These are phyloP conservation scores for Poecilobothrus nobilitatus DNA, from an alignment of 2,888 invertebrate genomes.

Conservation along the genomic window DNA sequence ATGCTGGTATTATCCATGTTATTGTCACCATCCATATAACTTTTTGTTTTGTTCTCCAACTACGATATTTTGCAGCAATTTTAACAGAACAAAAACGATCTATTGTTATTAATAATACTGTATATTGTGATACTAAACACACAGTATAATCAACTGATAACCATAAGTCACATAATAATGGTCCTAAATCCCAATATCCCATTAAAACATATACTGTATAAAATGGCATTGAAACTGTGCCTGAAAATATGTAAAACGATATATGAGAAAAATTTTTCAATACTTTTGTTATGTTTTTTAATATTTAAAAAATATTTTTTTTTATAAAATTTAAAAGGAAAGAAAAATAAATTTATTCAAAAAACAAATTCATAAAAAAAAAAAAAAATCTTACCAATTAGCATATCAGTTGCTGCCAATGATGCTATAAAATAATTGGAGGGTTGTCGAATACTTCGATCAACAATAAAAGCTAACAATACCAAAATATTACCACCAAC, in stretches of 20 bases:
- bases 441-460: conserved; percentile 87
- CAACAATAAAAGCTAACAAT: conserved; percentile 87
- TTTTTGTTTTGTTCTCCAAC: conserved; percentile 90
- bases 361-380: neutral
- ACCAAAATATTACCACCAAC: conserved; percentile 94
- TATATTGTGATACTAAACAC: conserved; percentile 97
- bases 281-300: neutral
- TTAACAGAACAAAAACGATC: conserved; percentile 98
- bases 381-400: conserved; percentile 64
- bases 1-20: conserved; percentile 93
- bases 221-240: conserved; percentile 96
- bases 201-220: conserved; percentile 95
- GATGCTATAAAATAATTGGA: conserved; percentile 99
- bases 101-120: conserved; percentile 94
- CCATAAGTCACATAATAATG: conserved; percentile 95
- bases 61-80: conserved; percentile 92
- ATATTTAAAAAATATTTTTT: neutral
- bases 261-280: neutral
- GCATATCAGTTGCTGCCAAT: conserved; percentile 90
- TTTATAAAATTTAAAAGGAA: neutral
- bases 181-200: conserved; percentile 95
- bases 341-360: neutral
- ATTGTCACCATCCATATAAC: conserved; percentile 93
- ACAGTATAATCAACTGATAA: conserved; percentile 98
- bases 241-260: conserved; percentile 45